A percentile compares a stretch with the other conserved stretches of the same genome.
Conservation (phyloP, 2,888 invertebrate species). For the Rhingia campestris region DNA sequence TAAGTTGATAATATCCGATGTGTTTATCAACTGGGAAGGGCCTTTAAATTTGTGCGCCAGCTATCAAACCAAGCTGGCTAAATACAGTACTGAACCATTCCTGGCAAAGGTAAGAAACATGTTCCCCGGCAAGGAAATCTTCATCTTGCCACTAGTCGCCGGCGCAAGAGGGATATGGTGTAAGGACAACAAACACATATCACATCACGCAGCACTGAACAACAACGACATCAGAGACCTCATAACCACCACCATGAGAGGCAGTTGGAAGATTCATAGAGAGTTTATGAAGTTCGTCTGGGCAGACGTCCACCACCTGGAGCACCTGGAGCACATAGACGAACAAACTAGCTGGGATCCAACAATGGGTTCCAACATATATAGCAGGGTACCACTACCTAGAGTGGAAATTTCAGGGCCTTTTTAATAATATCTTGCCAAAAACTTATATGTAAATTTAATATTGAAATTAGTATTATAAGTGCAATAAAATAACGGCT, state of each 20-base stretch:
- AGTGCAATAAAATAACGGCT: too few relatives aligned
- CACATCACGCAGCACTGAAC: neutral
- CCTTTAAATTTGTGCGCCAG: neutral
- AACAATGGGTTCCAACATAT: too few relatives aligned
- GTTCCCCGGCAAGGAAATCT: neutral
- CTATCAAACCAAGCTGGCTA: neutral
- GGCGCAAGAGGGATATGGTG: neutral
- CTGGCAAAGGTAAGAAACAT: neutral
- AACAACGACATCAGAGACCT: neutral
- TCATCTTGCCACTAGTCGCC: neutral
- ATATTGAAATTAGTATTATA: too few relatives aligned
- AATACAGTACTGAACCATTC: neutral
- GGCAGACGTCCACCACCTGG: neutral
- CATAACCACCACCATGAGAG: slow-evolving; percentile 11
- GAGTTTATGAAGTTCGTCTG: slow-evolving; percentile 23
- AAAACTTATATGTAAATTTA: too few relatives aligned
- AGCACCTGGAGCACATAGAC: too few relatives aligned
- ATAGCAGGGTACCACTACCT: too few relatives aligned
- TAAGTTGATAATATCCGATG: neutral
- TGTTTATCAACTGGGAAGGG: slow-evolving; percentile 13
- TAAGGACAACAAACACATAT: neutral
- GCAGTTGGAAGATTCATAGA: slow-evolving; percentile 1
- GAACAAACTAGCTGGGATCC: too few relatives aligned
- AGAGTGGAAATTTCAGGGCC: too few relatives aligned
- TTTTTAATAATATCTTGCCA: too few relatives aligned